These are phyloP conservation scores for Rotaria sp. DNA, from an alignment of 2,888 invertebrate species.

Conservation along the genomic window DNA sequence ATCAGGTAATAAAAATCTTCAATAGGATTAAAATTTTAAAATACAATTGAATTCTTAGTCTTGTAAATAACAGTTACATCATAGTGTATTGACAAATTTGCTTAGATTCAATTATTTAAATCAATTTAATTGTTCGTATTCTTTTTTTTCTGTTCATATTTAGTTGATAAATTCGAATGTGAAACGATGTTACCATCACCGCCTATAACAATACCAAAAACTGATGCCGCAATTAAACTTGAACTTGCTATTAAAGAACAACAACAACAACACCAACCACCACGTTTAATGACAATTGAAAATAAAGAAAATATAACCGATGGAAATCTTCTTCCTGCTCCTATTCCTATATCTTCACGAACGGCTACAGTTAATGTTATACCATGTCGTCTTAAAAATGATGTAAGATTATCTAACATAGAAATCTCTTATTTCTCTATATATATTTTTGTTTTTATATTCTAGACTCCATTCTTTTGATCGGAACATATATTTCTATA, in stretches of 20 bases:
- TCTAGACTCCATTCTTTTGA: conserved; percentile 25
- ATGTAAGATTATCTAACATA: background rate
- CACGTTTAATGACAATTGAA: background rate
- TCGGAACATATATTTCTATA: background rate
- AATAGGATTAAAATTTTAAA: too few species aligned
- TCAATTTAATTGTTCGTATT: too few species aligned
- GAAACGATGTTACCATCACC: background rate
- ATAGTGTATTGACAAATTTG: too few species aligned
- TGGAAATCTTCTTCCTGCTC: background rate
- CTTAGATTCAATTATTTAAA: background rate
- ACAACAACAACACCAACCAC: background rate
- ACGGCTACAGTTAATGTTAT: background rate
- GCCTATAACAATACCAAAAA: background rate
- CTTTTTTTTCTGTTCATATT: background rate
- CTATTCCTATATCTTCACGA: background rate
- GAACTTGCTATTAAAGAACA: background rate
- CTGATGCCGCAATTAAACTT: background rate
- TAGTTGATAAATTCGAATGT: conserved; percentile 27
- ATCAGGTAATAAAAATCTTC: background rate
- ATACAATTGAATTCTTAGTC: too few species aligned
- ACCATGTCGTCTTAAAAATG: background rate
- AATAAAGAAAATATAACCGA: conserved; percentile 17
- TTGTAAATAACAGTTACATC: too few species aligned
- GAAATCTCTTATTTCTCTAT: too few species aligned
- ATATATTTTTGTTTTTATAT: background rate